phyloP scores from a whole-genome alignment of 2,888 invertebrate genomes.

The Ectemnius continuus region DNA sequence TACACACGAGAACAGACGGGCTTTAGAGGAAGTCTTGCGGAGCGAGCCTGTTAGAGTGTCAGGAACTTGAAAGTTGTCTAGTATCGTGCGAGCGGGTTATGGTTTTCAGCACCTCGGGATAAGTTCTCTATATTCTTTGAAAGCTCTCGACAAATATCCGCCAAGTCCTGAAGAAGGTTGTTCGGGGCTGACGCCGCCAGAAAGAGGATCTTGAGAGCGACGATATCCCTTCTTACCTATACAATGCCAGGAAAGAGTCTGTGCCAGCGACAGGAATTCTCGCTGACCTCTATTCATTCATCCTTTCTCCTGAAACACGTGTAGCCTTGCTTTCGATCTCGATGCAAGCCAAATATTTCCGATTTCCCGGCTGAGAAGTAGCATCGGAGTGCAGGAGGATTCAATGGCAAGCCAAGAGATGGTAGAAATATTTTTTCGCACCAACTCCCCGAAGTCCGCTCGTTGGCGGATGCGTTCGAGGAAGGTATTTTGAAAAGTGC shows the following conservation, averaged over 20 bases:
- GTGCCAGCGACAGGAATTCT: neutral
- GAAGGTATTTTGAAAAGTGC: neutral
- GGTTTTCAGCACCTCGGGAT: conserved; percentile 23
- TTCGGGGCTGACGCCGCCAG: conserved; percentile 14
- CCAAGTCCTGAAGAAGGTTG: neutral
- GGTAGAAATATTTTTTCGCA: too few relatives aligned
- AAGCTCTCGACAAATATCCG: conserved; percentile 36
- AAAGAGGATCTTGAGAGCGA: conserved; percentile 11
- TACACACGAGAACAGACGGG: conserved; percentile 4
- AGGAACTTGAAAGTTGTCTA: conserved; percentile 25
- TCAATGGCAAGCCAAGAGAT: too few relatives aligned
- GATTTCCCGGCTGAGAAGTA: too few relatives aligned
- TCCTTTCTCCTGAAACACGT: too few relatives aligned
- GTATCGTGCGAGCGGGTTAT: conserved; percentile 10
- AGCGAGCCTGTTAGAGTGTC: conserved; percentile 17
- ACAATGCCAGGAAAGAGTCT: neutral
- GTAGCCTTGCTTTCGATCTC: too few relatives aligned
- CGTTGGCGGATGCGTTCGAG: too few relatives aligned
- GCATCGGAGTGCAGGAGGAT: too few relatives aligned
- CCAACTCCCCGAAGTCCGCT: too few relatives aligned
- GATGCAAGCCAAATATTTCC: too few relatives aligned
- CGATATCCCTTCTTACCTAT: conserved; percentile 23
- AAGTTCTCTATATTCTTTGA: conserved; percentile 38
- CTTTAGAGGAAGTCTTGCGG: neutral
- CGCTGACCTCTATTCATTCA: neutral